Conservation (phyloP, 2,888 invertebrate genomes). For the Ypsolopha scabrella region DNA sequence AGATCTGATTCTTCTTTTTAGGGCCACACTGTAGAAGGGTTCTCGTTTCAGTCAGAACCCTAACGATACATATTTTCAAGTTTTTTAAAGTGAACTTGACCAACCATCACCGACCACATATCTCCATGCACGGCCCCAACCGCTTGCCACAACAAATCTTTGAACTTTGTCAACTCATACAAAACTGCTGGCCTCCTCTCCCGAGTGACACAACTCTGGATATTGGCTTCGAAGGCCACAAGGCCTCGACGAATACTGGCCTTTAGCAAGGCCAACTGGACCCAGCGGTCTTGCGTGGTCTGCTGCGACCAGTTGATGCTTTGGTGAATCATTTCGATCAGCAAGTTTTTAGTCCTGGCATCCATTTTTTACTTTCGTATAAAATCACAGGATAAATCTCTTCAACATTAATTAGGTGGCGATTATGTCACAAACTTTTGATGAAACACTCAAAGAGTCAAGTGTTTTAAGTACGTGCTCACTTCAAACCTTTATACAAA, state of each 20-base stretch:
- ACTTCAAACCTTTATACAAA: no score
- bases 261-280: slow-evolving; percentile 39
- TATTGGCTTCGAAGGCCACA: slow-evolving; percentile 27
- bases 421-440: no score
- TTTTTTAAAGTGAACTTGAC: slow-evolving; percentile 1
- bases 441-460: no score
- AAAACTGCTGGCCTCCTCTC: slow-evolving; percentile 23
- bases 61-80: not conserved
- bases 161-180: slow-evolving; percentile 31
- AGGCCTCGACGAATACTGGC: slow-evolving; percentile 31
- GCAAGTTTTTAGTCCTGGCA: slow-evolving; percentile 17
- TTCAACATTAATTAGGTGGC: no score
- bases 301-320: slow-evolving; percentile 20
- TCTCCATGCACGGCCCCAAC: slow-evolving; percentile 45
- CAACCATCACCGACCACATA: slow-evolving; percentile 14
- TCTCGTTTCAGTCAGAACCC: no score
- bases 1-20: no score
- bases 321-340: slow-evolving; percentile 23
- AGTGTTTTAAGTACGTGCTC: no score
- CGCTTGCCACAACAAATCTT: slow-evolving; percentile 42
- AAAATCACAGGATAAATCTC: no score
- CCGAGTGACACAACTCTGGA: slow-evolving; percentile 20
- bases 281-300: slow-evolving; percentile 37
- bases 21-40: no score
- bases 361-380: slow-evolving; percentile 15